Percentiles rank a stretch among this genome's conserved stretches.
Conservation (phyloP, 2,113 vertebrate species). For the Dendrocopos noguchii region DNA sequence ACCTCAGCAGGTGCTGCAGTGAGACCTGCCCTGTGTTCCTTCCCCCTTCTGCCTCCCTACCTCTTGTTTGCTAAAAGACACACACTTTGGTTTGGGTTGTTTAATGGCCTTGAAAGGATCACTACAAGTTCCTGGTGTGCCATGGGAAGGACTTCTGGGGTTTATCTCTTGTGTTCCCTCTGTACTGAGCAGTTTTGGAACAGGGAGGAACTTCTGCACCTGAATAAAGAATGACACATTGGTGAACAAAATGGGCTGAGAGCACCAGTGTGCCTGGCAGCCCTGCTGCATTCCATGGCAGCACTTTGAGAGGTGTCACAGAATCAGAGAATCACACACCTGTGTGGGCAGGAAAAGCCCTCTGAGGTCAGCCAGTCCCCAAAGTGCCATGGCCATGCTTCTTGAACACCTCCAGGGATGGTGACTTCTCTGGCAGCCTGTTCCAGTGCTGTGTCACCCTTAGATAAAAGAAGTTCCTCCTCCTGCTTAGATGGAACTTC, state of each 20-base stretch:
- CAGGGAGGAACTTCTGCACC: not conserved
- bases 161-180: not conserved
- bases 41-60: not conserved
- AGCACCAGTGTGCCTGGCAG: not conserved
- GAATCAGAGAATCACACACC: too few relatives aligned
- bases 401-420: too few relatives aligned
- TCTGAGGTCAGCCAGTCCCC: too few relatives aligned
- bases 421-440: too few relatives aligned
- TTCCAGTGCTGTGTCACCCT: too few relatives aligned
- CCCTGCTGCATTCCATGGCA: not conserved
- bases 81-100: not conserved
- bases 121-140: not conserved
- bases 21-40: not conserved
- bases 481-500: too few relatives aligned
- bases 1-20: not conserved
- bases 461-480: too few relatives aligned
- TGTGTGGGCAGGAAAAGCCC: too few relatives aligned
- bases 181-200: conserved; percentile 5
- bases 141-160: not conserved
- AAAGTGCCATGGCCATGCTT: too few relatives aligned
- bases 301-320: too few relatives aligned
- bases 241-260: conserved; percentile 18
- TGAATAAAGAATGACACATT: not conserved
- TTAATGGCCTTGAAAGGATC: conserved; percentile 1
- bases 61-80: not conserved